Evolutionary conservation across 2,113 vertebrate species (phyloP).

Genomic region (Propithecus coquereli): DNA sequence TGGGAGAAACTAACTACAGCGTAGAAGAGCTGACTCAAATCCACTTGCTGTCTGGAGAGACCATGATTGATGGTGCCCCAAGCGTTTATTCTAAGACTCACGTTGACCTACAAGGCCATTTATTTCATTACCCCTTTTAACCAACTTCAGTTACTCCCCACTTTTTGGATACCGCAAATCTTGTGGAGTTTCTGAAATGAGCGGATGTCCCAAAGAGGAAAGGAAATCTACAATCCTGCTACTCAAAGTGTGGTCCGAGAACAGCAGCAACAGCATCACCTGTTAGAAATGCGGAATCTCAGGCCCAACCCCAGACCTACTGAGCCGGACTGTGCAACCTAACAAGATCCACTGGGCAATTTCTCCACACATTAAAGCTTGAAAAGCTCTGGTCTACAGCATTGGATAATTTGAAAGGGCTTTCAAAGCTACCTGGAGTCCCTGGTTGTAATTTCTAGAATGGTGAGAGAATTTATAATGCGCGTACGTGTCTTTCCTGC

Average conservation of each 20-base stretch:
- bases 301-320: background rate
- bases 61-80: background rate
- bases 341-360: background rate
- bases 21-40: background rate
- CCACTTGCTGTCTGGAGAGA: background rate
- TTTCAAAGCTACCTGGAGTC: slow-evolving; percentile 40
- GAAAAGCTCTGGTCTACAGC: background rate
- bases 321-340: background rate
- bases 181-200: background rate
- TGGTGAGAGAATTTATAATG: slow-evolving; percentile 66
- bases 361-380: background rate
- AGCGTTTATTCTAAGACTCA: background rate
- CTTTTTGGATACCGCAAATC: background rate
- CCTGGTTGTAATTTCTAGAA: slow-evolving; percentile 61
- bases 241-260: background rate
- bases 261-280: background rate
- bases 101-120: background rate
- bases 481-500: slow-evolving; percentile 43
- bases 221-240: background rate
- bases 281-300: background rate
- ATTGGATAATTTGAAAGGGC: slow-evolving; percentile 28
- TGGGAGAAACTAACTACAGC: background rate
- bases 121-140: background rate
- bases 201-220: background rate
- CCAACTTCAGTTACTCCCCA: background rate